Evolutionary conservation across 2,113 vertebrate genomes (phyloP), one percentile per base, ranked within the genome.

Genomic region (Stictonetta naevosa): DNA sequence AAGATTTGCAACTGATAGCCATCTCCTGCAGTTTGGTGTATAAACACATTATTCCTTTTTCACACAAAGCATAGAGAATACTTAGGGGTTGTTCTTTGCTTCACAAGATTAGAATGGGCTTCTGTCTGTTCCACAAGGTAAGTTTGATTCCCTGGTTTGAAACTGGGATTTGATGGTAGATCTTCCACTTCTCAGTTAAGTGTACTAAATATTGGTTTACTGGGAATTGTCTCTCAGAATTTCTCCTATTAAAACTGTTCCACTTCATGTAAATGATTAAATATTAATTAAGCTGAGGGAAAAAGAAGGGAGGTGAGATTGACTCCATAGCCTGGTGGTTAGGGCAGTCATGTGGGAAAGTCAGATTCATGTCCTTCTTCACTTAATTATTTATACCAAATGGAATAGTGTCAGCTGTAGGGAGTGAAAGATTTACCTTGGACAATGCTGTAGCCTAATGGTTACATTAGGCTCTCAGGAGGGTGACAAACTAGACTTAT

Each of bases 361-460:
- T 73, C 77, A 95, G 88, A 92, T 87, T 92, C 77, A 69, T 11
- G 40, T 94, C 62, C 66, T 88, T 69, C 17, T 95, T 91, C 58
- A 58, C 75, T 97, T 85, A 97, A 97, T 97, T 96, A 97, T 97
- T 97, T 92, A 96, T 95, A 76, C 74, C 40, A 94, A 97, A 95
- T 95, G 89, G 91, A 95, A 92, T 69, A 76, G 73, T 87, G 84
- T 92, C 93, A 96, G 93, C 78, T 92, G 89, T 58, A 89, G 74
- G 50, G 74, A 95, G 67, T n/a, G 62, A 72, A 93, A 87, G 86
- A 91, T 95, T 95, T 95, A 79, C 86, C 34, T 91, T 1, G 40
- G 58, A 64, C 77, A 60, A 36, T 53, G 56, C 66, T 82, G 31
- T 74, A 78, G 48, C 83, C 83, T 93, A 87, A 89, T 82, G 84